Base-by-base conservation (phyloP, 2,888 invertebrate species). In the Eurytoma californica region DNA sequence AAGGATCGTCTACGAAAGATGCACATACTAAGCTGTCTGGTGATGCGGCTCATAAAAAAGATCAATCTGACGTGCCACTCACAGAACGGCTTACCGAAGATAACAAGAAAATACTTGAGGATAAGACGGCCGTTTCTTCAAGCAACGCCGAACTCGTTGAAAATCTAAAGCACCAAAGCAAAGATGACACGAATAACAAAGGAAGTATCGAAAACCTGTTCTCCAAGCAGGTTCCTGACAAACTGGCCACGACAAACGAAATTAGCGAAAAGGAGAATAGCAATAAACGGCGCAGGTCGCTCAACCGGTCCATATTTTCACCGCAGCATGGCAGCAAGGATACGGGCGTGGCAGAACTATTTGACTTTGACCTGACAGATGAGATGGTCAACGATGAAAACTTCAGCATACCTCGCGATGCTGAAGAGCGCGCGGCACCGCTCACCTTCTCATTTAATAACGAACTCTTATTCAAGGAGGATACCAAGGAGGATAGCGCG, bases 401-500 rank as follows among this genome's bases (percentile, higher is more conserved):
- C 60, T 94, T 95, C 84, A 93, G 93, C 39, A 92, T 93, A 83
- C 90, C 92, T 0, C 91, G 92, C 80, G 92, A 93, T 84, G 92
- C 92, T 57, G 94, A 93, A 79, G 94, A 94, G 84, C 93, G 94
- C 12, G 89, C 87, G 2, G 90, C 91, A 0, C 93, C 94, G 0
- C 88, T 93, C 14, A 90, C 92, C 0, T 95, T 95, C 87, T 92
- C 93, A 7, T 93, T 94, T 78, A 93, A 93, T 82, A 93, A 93
- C 63, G 94, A 94, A 82, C 92, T 94, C 86, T 91, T 95, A 82
- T 94, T 95, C 86, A 94, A 95, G 86, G 95, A 95, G 86, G 95
- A 95, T 87, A 14, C 95, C 3, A 95, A 95, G 87, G 97, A 97
- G 88, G 95, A 95, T 85, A 95, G 95, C 84, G 95, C 95, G 0